phyloP scores from a whole-genome alignment of 2,888 invertebrate species.

The Hydropsyche betteni region DNA sequence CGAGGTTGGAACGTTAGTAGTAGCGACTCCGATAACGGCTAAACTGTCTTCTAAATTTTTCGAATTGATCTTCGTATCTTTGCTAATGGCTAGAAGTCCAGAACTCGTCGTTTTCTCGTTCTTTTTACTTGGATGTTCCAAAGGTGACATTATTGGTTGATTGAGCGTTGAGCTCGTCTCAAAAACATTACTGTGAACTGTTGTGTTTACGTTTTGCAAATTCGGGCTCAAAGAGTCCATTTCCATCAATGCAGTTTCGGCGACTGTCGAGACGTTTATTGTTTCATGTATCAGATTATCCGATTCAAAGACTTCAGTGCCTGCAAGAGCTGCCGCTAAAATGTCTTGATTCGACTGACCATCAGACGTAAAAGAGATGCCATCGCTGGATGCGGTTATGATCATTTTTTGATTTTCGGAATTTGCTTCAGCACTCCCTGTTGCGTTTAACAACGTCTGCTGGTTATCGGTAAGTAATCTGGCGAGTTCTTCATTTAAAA shows the following conservation, averaged over 20 bases:
- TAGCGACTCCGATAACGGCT: conserved; percentile 68
- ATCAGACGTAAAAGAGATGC: conserved; percentile 53
- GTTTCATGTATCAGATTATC: conserved; percentile 58
- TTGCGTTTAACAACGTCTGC: conserved; percentile 37
- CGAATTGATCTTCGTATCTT: conserved; percentile 44
- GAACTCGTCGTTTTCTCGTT: conserved; percentile 57
- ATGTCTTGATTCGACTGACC: conserved; percentile 70
- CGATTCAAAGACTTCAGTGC: conserved; percentile 76
- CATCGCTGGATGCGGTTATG: conserved; percentile 8
- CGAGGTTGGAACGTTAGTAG: conserved; percentile 71
- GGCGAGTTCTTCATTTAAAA: conserved; percentile 51
- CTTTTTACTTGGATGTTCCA: conserved; percentile 74
- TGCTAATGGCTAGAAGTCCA: conserved; percentile 52
- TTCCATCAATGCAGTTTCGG: conserved; percentile 59
- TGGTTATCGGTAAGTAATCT: conserved; percentile 42
- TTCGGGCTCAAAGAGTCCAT: conserved; percentile 68
- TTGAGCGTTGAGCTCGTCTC: conserved; percentile 80
- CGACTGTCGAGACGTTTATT: conserved; percentile 53
- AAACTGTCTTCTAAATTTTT: conserved; percentile 65
- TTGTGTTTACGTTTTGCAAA: conserved; percentile 68
- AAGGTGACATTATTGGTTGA: conserved; percentile 84
- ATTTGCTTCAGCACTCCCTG: neutral
- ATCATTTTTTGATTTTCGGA: conserved; percentile 14
- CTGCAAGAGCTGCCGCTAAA: conserved; percentile 78
- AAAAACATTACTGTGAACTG: conserved; percentile 70